Conservation (phyloP, 2,888 invertebrate species). For the Ormia ochracea region DNA sequence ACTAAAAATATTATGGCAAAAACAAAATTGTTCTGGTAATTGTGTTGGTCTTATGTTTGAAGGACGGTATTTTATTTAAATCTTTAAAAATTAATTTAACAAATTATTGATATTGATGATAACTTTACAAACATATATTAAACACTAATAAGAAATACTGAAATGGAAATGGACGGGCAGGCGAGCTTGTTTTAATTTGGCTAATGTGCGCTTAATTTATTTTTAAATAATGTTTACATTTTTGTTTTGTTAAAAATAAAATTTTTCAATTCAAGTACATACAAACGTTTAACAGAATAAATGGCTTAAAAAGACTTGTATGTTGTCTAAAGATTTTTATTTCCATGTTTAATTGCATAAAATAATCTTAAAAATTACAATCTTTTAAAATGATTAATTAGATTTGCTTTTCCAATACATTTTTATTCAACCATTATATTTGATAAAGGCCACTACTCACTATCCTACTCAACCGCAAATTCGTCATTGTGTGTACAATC, state of each 20-base stretch:
- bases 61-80: slow-evolving; percentile 47
- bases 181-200: not conserved
- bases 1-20: not conserved
- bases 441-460: not conserved
- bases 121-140: slow-evolving; percentile 11
- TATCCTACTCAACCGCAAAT: not conserved
- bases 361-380: not conserved
- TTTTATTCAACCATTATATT: not conserved
- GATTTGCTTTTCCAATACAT: not conserved
- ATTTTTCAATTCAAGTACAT: not conserved
- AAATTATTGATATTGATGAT: slow-evolving; percentile 25
- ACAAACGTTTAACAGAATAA: not conserved
- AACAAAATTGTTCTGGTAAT: not conserved
- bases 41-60: slow-evolving; percentile 30
- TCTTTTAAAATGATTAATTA: not conserved
- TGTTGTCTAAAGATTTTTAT: not conserved
- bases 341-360: not conserved
- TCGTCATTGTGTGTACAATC: no score
- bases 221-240: not conserved
- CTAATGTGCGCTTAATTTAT: slow-evolving; percentile 14
- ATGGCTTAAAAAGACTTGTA: not conserved
- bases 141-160: slow-evolving; percentile 9
- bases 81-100: slow-evolving; percentile 28
- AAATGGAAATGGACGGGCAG: slow-evolving; percentile 26
- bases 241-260: not conserved